Evolutionary conservation across 2,888 invertebrate species (phyloP).

Genomic region (Tridacna gigas): DNA sequence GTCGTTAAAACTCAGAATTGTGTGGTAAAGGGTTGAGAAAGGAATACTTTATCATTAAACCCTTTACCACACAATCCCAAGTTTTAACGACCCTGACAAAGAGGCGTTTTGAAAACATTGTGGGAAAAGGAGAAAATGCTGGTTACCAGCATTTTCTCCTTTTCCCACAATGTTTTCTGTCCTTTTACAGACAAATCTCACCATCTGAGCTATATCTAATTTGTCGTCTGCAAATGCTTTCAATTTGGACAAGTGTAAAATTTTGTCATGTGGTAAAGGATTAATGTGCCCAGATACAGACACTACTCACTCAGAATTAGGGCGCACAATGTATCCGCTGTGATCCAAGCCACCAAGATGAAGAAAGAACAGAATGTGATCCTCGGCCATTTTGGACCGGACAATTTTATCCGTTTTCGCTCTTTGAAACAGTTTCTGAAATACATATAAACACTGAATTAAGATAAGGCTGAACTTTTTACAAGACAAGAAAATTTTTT

Average conservation of each 20-base stretch:
- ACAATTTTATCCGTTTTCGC: conserved; percentile 39
- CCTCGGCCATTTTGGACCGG: conserved; percentile 44
- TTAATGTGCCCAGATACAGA: no score
- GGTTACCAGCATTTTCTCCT: not conserved
- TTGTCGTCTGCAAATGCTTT: no score
- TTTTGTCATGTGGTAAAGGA: not conserved
- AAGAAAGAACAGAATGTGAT: conserved; percentile 58
- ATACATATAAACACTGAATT: not conserved
- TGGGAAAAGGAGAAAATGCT: not conserved
- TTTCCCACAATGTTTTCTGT: no score
- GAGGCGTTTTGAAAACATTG: not conserved
- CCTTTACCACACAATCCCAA: not conserved
- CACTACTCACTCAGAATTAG: conserved; percentile 40
- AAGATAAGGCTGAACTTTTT: no score
- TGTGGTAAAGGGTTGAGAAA: not conserved
- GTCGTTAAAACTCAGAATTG: not conserved
- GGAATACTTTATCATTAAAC: not conserved
- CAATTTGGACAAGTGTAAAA: not conserved
- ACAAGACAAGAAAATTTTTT: no score
- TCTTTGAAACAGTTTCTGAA: conserved; percentile 50
- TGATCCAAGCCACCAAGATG: conserved; percentile 64
- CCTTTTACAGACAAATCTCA: not conserved
- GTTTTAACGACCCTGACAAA: not conserved
- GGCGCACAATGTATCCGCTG: conserved; percentile 63
- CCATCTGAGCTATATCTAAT: no score